phyloP scores from a whole-genome alignment of 2,113 vertebrate genomes.

The Laticauda laticaudata region DNA sequence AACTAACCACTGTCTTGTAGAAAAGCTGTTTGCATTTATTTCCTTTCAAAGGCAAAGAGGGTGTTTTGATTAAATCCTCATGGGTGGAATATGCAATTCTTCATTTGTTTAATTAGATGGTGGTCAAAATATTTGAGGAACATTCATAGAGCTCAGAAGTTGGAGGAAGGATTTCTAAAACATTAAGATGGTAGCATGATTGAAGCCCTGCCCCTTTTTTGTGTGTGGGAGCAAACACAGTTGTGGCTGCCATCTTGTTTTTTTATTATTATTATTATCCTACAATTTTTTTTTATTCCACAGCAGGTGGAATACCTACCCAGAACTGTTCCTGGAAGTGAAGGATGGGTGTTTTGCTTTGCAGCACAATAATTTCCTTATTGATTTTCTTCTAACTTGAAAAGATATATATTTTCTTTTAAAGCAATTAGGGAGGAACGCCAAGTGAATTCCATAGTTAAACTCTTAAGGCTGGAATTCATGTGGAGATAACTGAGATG shows the following conservation, averaged over 20 bases:
- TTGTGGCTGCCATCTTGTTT: neutral
- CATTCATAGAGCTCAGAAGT: neutral
- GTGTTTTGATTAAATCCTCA: neutral
- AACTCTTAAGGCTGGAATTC: neutral
- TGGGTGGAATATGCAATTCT: neutral
- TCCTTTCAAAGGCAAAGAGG: neutral
- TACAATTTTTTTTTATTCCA: too few relatives aligned
- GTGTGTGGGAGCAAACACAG: neutral
- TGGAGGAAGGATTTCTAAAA: neutral
- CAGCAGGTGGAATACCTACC: neutral
- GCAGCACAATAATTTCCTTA: neutral
- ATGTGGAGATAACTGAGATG: neutral
- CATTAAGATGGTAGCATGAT: too few relatives aligned
- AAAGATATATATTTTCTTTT: neutral
- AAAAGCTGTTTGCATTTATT: neutral
- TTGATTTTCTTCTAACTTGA: neutral
- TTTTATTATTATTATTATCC: neutral
- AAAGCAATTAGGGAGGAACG: neutral
- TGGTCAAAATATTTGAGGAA: neutral
- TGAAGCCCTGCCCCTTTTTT: neutral
- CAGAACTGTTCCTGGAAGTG: neutral
- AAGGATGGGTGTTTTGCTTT: neutral
- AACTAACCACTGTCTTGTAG: neutral
- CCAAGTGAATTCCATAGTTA: neutral
- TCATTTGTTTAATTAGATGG: neutral